A percentile compares a stretch with the other conserved stretches of the same genome.
These are phyloP conservation scores for Rhinichthys klamathensis DNA, from an alignment of 2,113 vertebrate species.

Conservation along the genomic window DNA sequence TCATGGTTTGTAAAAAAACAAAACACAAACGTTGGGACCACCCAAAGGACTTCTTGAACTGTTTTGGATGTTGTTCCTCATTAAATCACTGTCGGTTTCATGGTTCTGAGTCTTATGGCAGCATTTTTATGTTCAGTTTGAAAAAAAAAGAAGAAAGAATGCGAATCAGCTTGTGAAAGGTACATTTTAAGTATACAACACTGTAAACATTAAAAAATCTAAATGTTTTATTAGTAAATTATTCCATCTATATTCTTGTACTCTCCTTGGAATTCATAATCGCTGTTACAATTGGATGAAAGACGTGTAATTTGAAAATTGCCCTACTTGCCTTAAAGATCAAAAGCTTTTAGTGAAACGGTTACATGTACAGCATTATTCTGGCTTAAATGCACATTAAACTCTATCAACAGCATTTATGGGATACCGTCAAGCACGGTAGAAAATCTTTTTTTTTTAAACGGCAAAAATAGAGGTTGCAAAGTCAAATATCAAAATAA, in stretches of 20 bases:
- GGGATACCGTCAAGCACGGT: background rate
- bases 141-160: background rate
- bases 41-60: constrained; percentile 38
- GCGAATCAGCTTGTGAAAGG: background rate
- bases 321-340: constrained; percentile 40
- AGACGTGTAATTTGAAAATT: background rate
- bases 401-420: constrained; percentile 28
- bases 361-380: background rate
- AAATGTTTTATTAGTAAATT: constrained; percentile 9
- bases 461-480: background rate
- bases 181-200: background rate
- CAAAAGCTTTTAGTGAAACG: background rate
- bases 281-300: background rate
- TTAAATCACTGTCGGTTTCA: constrained; percentile 15
- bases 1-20: background rate
- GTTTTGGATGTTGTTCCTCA: constrained; percentile 35
- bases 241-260: constrained; percentile 29
- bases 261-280: background rate
- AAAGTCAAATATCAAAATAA: background rate
- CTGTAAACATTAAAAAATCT: background rate
- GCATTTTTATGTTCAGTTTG: constrained; percentile 23
- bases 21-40: constrained; percentile 64
- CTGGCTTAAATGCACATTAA: background rate
- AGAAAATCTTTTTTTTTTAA: background rate
- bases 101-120: constrained; percentile 37